Percentiles rank a stretch among this genome's conserved stretches.
These are phyloP conservation scores for Meghimatium bilineatum DNA, from an alignment of 2,888 invertebrate species.

Conservation along the genomic window DNA sequence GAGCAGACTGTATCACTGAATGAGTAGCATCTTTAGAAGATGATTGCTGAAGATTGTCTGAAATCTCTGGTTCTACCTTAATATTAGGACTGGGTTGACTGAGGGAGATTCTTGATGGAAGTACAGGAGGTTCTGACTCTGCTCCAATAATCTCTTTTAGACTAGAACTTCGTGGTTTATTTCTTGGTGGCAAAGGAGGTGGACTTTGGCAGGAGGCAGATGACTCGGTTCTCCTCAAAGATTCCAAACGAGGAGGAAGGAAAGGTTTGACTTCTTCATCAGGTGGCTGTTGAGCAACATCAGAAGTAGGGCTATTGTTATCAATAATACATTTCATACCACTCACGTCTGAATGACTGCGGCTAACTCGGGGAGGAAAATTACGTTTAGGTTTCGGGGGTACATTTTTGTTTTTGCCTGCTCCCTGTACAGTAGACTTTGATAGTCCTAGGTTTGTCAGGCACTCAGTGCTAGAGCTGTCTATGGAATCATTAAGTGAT, in stretches of 20 bases:
- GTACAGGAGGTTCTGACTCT: constrained; percentile 5
- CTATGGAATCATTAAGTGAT: constrained; percentile 17
- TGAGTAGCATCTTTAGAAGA: neutral
- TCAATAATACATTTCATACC: constrained; percentile 59
- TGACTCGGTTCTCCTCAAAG: constrained; percentile 40
- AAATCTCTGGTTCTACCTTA: neutral
- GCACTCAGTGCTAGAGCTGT: constrained; percentile 46
- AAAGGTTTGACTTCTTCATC: constrained; percentile 46
- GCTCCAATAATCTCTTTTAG: neutral
- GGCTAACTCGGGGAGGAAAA: constrained; percentile 59
- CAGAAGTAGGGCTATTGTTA: constrained; percentile 44
- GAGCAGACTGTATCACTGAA: neutral
- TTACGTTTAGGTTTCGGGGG: constrained; percentile 70
- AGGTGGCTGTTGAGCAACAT: neutral
- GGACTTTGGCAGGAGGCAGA: constrained; percentile 33
- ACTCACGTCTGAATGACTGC: constrained; percentile 69
- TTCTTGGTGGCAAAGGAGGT: constrained; percentile 55
- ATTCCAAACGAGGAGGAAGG: constrained; percentile 52
- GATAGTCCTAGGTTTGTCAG: constrained; percentile 25
- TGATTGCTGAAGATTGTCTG: neutral
- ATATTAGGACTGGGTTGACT: neutral
- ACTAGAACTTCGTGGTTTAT: constrained; percentile 44
- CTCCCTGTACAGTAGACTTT: constrained; percentile 48
- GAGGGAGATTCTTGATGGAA: neutral
- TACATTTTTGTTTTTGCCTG: constrained; percentile 55